These are phyloP conservation scores for Cariama cristata DNA, from an alignment of 2,113 vertebrate genomes.

Conservation along the genomic window DNA sequence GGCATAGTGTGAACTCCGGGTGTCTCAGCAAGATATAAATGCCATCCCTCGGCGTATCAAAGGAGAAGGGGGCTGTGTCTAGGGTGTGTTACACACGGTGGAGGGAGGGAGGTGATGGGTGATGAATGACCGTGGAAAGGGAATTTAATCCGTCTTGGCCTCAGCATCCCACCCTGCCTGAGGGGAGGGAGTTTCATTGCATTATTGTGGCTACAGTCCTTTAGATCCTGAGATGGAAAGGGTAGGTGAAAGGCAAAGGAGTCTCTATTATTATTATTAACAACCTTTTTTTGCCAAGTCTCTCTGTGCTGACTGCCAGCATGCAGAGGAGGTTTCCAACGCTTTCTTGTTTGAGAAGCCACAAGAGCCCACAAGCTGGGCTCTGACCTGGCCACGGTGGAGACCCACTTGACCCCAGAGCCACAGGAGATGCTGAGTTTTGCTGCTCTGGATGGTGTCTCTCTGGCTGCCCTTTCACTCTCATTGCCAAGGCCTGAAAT, in stretches of 20 bases:
- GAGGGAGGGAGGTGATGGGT: not conserved
- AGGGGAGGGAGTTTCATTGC: not conserved
- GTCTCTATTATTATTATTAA: not conserved
- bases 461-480: not conserved
- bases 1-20: not conserved
- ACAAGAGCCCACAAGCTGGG: too few relatives aligned
- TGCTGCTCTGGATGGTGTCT: not conserved
- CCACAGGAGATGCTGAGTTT: not conserved
- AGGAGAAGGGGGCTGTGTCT: not conserved
- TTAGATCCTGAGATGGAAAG: not conserved
- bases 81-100: not conserved
- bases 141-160: not conserved
- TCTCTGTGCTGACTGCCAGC: not conserved
- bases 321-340: not conserved
- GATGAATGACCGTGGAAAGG: not conserved
- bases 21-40: not conserved
- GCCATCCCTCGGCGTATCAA: not conserved
- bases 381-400: not conserved
- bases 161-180: not conserved
- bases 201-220: constrained; percentile 15
- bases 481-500: not conserved
- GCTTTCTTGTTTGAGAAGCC: constrained; percentile 12
- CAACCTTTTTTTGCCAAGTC: not conserved
- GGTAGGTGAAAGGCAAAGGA: constrained; percentile 28
- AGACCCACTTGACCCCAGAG: constrained; percentile 14